Conservation (phyloP, 2,113 vertebrate genomes). For the Picathartes gymnocephalus region DNA sequence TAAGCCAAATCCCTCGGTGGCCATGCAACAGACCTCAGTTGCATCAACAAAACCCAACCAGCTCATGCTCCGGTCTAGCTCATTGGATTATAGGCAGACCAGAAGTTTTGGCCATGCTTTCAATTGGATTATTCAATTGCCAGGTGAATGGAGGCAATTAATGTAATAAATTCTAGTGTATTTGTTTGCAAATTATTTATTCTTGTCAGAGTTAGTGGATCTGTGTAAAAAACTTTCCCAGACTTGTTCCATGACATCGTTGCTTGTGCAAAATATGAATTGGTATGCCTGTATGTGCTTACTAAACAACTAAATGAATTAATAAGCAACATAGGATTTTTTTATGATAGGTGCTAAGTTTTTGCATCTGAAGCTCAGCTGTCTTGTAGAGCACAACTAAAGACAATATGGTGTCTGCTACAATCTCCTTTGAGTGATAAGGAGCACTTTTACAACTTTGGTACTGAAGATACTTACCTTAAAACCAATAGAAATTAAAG, state of each 20-base stretch:
- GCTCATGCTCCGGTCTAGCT: background rate
- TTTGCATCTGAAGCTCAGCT: background rate
- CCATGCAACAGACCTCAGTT: background rate
- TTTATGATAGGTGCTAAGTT: background rate
- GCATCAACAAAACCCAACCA: background rate
- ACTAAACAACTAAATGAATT: background rate
- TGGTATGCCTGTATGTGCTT: background rate
- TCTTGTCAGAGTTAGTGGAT: background rate
- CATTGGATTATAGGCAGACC: background rate
- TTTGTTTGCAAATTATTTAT: background rate
- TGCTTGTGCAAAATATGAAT: background rate
- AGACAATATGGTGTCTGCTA: background rate
- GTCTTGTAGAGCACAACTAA: background rate
- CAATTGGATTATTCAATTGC: background rate
- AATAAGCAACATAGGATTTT: background rate
- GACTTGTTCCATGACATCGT: background rate
- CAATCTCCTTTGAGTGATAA: background rate
- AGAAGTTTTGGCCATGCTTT: background rate
- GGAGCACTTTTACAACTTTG: background rate
- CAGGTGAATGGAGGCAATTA: background rate
- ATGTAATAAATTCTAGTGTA: background rate
- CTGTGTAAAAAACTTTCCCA: background rate
- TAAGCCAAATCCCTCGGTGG: accelerated
- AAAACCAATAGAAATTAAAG: background rate
- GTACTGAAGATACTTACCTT: background rate